Evolutionary conservation across 2,113 vertebrate genomes (phyloP).

Genomic region (Gorsachius goisagi): DNA sequence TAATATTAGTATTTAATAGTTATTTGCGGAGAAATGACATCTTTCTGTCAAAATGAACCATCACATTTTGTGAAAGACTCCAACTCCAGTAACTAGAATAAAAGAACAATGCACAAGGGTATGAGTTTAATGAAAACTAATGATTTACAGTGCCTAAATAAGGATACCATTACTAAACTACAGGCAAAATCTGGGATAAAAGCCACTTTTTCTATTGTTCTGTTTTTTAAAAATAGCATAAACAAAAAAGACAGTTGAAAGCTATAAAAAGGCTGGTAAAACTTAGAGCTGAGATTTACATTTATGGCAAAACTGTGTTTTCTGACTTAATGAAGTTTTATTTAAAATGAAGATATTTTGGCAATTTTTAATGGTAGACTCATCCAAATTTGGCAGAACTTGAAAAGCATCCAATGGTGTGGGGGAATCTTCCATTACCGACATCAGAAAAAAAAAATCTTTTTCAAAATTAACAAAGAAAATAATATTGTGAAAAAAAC

Average conservation of each 20-base stretch:
- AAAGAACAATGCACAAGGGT: neutral
- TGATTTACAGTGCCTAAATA: neutral
- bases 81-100: neutral
- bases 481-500: neutral
- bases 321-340: neutral
- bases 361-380: neutral
- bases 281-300: neutral
- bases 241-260: neutral
- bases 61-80: neutral
- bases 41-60: neutral
- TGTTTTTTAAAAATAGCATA: neutral
- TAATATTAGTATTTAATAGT: neutral
- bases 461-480: neutral
- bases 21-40: neutral
- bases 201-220: neutral
- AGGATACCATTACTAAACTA: neutral
- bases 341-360: neutral
- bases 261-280: neutral
- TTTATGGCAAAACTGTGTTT: neutral
- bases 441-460: neutral
- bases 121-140: neutral
- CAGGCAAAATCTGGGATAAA: neutral
- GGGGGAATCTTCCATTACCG: neutral
- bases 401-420: neutral
- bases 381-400: neutral